Percentiles rank a stretch among this genome's conserved stretches.
These are phyloP conservation scores for Ophiothrix spiculata DNA, from an alignment of 35 echinoderm and acorn worm species.

Conservation along the genomic window DNA sequence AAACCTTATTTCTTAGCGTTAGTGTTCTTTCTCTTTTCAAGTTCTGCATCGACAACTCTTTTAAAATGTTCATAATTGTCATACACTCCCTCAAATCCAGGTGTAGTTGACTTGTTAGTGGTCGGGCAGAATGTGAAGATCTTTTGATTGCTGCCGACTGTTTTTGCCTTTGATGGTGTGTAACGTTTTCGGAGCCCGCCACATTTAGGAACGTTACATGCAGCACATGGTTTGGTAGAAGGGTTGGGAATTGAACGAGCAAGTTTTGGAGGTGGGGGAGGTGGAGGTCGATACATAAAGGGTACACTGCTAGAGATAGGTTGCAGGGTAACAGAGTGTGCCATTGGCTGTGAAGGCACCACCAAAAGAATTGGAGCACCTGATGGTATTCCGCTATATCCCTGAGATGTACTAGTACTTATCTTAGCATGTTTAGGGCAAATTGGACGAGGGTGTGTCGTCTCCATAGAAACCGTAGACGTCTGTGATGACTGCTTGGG, in stretches of 20 bases:
- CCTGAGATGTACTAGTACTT: too few species aligned
- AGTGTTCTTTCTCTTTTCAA: slow-evolving; percentile 6
- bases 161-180: slow-evolving; percentile 37
- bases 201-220: slow-evolving; percentile 46
- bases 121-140: slow-evolving; percentile 37
- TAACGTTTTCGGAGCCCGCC: slow-evolving; percentile 48
- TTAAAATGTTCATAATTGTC: slow-evolving; percentile 32
- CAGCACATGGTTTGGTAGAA: slow-evolving; percentile 60
- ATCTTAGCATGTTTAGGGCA: neutral
- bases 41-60: slow-evolving; percentile 15
- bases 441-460: neutral
- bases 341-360: slow-evolving; percentile 44
- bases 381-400: too few species aligned
- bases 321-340: slow-evolving; percentile 33
- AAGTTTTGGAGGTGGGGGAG: slow-evolving; percentile 30
- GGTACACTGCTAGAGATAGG: slow-evolving; percentile 38
- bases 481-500: slow-evolving; percentile 9
- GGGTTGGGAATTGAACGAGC: slow-evolving; percentile 24
- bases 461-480: slow-evolving; percentile 6
- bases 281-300: slow-evolving; percentile 38
- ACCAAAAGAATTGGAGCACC: slow-evolving; percentile 55
- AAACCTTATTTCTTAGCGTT: too few species aligned
- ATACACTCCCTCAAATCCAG: slow-evolving; percentile 34
- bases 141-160: slow-evolving; percentile 29
- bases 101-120: neutral